A percentile compares a stretch with the other conserved stretches of the same genome.
These are phyloP conservation scores for Rhodeus uyekii DNA, from an alignment of 2,797 vertebrate species.

Conservation along the genomic window DNA sequence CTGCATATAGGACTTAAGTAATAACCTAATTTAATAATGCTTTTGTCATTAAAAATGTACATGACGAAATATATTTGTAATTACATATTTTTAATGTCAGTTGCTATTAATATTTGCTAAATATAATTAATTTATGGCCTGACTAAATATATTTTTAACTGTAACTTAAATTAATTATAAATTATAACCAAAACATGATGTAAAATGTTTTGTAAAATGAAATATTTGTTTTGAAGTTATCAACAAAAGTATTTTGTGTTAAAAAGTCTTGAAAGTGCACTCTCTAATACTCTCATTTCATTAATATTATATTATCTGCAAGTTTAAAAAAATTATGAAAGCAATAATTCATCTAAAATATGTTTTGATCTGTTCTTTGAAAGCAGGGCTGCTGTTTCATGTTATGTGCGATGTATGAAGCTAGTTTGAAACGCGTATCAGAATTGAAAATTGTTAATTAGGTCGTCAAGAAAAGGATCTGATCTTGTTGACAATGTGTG, in stretches of 20 bases:
- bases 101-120: neutral
- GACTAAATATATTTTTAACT: neutral
- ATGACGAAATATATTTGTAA: neutral
- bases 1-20: neutral
- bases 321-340: neutral
- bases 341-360: neutral
- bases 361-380: neutral
- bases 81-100: neutral
- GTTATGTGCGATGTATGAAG: neutral
- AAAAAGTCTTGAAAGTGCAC: neutral
- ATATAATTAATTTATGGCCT: neutral
- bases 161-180: neutral
- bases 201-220: neutral
- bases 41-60: neutral
- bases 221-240: neutral
- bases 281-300: neutral
- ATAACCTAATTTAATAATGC: too few species aligned
- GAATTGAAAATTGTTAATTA: slow-evolving; percentile 10
- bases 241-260: neutral
- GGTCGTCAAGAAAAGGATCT: neutral
- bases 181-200: neutral
- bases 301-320: neutral
- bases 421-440: neutral
- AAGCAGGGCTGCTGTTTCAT: neutral
- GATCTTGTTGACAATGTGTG: slow-evolving; percentile 63